Evolutionary conservation across 2,113 vertebrate genomes (phyloP).

Genomic region (Campylomormyrus numenius): DNA sequence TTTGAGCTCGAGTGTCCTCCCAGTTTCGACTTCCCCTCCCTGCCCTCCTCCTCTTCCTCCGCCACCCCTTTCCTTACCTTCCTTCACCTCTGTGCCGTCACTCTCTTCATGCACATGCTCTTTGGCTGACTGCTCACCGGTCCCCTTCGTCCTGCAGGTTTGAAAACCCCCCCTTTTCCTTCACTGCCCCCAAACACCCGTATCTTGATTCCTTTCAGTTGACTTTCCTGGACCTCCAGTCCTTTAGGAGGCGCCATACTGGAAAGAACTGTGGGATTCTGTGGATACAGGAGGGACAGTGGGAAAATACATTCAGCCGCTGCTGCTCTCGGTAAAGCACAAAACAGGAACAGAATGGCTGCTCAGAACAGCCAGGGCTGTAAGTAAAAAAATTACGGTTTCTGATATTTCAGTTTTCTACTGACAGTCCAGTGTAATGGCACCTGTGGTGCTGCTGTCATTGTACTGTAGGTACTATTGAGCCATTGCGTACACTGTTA

Average conservation of each 20-base stretch:
- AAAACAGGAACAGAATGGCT: slow-evolving; percentile 38
- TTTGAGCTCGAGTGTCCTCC: slow-evolving; percentile 68
- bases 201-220: slow-evolving; percentile 44
- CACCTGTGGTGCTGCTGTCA: not conserved
- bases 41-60: slow-evolving; percentile 45
- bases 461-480: not conserved
- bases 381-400: slow-evolving; percentile 8
- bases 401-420: not conserved
- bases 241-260: slow-evolving; percentile 40
- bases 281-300: slow-evolving; percentile 54
- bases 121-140: slow-evolving; percentile 52
- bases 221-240: slow-evolving; percentile 32
- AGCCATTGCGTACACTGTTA: not conserved
- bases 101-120: slow-evolving; percentile 49
- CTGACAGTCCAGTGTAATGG: not conserved
- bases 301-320: slow-evolving; percentile 36
- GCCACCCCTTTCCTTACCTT: slow-evolving; percentile 42
- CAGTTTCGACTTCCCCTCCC: slow-evolving; percentile 48
- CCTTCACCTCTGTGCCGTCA: slow-evolving; percentile 46
- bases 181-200: slow-evolving; percentile 47
- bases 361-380: slow-evolving; percentile 50
- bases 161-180: slow-evolving; percentile 46
- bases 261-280: slow-evolving; percentile 32
- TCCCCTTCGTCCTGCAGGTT: slow-evolving; percentile 32
- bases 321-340: slow-evolving; percentile 38